Base-by-base conservation (phyloP, 2,888 invertebrate species). In the Drosophila affinis region DNA sequence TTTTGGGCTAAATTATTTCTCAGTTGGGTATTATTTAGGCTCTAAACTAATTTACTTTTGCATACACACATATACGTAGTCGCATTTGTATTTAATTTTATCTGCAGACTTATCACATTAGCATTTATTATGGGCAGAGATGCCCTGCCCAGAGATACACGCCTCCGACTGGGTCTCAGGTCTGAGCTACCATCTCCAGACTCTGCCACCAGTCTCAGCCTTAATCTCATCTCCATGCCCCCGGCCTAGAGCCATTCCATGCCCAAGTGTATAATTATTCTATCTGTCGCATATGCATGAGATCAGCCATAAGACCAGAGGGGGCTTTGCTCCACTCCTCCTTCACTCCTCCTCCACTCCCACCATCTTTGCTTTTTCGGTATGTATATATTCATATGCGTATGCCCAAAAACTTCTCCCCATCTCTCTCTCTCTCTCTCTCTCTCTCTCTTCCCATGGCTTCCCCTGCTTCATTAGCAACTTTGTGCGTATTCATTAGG, bases 401-500 rank as follows among this genome's bases (percentile, higher is more conserved):
- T 63, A 57, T 68, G 52, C 29, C 39, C 52, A 10, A 70, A 45
- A 58, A 52, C 63, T 17, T 18, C 21, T 57, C 3, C 39, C 7
- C 39, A 39, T 39, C 34, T 14, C 34, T 44, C 48, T 51, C 18
- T 3, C 21, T 21, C 18, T 39, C 34, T 14, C 34, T 44, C 48
- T 52, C 21, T 3, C 21, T 21, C 18, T 14, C 39, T 44, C 48
- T 51, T 46, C 46, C 54, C 75, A 71, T 39, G n/a, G 39, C 65
- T 74, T 81, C 76, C 76, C 71, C 75, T 77, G 87, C 84, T 88
- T 88, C 85, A 85, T 85, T 85, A 85, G 87, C 84, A 88, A 88
- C 88, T 86, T 85, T 83, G 82, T 83, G 88, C 83, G 88, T 83
- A 85, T 88, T 85, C 86, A 85, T 85, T 85, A 86, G 84, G 72